Evolutionary conservation across 2,888 invertebrate genomes (phyloP), one percentile per base, ranked within the genome.

Genomic region (Melieria crassipennis): DNA sequence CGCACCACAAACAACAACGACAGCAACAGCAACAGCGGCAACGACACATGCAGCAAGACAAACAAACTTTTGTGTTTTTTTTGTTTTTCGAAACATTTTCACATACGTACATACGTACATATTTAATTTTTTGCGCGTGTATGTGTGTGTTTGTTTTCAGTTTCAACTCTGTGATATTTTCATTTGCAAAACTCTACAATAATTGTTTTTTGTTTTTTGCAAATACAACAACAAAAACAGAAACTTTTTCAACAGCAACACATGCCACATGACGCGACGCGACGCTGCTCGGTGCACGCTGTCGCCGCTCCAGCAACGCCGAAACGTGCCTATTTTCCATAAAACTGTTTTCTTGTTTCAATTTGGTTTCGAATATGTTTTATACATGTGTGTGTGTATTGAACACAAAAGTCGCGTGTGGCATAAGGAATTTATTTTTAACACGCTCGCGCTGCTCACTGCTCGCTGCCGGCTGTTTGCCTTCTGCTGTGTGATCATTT

Each of bases 1-100:
- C 11, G 7, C 30, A 2, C 52, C 4, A 52, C 9, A 9, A 52
- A 6, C 56, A n/a, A 46, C 47, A 66, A 57, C 46, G 45, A 61
- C 52, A 16, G 48, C 60, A 70, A 69, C 43, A 65, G 11, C 60
- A 2, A 64, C 57, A 9, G 10, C 48, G 6, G 63, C 58, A 58
- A 58, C n/a, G n/a, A n/a, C n/a, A n/a, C 47, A 58, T 45, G 50
- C 45, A 69, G 52, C 64, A 60, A 66, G 69, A 69, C 50, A 10
- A 9, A 56, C 5, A 55, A 66, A 57, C 5, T 52, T 7, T 45
- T 47, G 58, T 69, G 46, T 50, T 43, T 60, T 10, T 42, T 56
- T 43, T 70, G 58, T 65, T 66, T 9, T 69, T 50, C 13, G 61
- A 65, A 60, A 57, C 58, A 69, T 65, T 71, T 62, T 66, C 46